A percentile compares a stretch with the other conserved stretches of the same genome.
These are phyloP conservation scores for Tetramorium bicarinatum DNA, from an alignment of 2,888 invertebrate species.

Conservation along the genomic window DNA sequence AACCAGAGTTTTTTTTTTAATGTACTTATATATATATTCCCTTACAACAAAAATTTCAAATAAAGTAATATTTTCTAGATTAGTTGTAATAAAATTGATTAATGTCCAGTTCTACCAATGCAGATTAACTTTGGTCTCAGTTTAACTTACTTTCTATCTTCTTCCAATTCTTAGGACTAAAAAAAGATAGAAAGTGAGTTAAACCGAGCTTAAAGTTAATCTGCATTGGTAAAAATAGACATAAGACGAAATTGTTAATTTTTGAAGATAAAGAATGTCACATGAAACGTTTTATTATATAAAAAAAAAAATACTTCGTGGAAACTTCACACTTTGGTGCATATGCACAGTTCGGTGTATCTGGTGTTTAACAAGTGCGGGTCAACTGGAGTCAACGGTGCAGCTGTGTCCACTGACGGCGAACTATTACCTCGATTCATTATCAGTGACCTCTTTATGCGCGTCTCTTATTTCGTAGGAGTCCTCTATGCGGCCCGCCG, in stretches of 20 bases:
- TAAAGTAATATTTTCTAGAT: neutral
- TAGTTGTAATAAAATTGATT: neutral
- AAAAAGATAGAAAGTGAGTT: no score
- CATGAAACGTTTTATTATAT: neutral
- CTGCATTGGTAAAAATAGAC: no score
- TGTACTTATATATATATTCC: no score
- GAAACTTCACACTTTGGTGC: conserved; percentile 25
- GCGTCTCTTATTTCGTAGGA: conserved; percentile 45
- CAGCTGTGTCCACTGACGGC: conserved; percentile 79
- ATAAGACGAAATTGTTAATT: neutral
- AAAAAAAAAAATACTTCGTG: conserved; percentile 23
- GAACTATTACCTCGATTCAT: conserved; percentile 74
- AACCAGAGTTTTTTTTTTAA: no score
- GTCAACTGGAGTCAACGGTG: conserved; percentile 83
- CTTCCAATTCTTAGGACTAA: no score
- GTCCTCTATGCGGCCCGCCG: neutral
- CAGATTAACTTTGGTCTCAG: no score
- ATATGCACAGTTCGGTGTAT: conserved; percentile 53
- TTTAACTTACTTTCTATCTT: no score
- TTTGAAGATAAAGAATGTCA: neutral
- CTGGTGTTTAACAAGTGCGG: conserved; percentile 79
- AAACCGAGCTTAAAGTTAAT: no score
- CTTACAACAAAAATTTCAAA: neutral
- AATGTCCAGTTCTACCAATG: no score
- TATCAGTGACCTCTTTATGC: conserved; percentile 66